Base-by-base conservation (phyloP, 2,797 vertebrate species). In the Arnoldichthys spilopterus region DNA sequence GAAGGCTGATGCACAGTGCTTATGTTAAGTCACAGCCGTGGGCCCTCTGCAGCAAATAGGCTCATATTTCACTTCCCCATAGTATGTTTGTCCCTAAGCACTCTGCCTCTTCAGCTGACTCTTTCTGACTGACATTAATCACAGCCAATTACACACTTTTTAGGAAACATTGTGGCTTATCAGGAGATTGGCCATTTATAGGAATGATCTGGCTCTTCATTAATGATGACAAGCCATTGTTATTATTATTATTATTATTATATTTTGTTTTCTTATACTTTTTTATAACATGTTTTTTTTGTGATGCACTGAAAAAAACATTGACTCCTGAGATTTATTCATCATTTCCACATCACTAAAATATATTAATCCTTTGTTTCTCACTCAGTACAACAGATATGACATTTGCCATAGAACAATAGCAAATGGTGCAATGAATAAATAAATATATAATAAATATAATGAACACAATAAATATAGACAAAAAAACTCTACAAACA, bases 1-100 rank as follows among this genome's bases (percentile, higher is more conserved):
- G 61, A 73, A 83, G 45, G 49, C 61, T 82, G 80, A 82, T 82
- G 66, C 75, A 72, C 72, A 32, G 73, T 79, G 81, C 84, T 85
- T 85, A 79, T 83, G 81, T 83, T 83, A 81, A 85, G 73, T 85
- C 76, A 53, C 76, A 62, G 78, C 81, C 69, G 20, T 71, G 64
- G 77, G 81, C 72, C 68, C 49, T 85, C 59, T 51, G 70, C 34
- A 61, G 58, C 66, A 85, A 75, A 78, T 56, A 61, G 68, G 26
- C 73, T 83, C 76, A 77, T 83, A 79, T 85, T 85, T 85, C 78
- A 83, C 72, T 80, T 58, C 72, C 69, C 28, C 12, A 40, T 63
- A 79, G 78, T 79, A 69, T 30, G 64, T 81, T 62, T 79, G 76
- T 83, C 61, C 74, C 70, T 63, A 40, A 73, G 30, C 56, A 30